phyloP scores from a whole-genome alignment of 2,888 invertebrate species.

The Lycaena phlaeas region DNA sequence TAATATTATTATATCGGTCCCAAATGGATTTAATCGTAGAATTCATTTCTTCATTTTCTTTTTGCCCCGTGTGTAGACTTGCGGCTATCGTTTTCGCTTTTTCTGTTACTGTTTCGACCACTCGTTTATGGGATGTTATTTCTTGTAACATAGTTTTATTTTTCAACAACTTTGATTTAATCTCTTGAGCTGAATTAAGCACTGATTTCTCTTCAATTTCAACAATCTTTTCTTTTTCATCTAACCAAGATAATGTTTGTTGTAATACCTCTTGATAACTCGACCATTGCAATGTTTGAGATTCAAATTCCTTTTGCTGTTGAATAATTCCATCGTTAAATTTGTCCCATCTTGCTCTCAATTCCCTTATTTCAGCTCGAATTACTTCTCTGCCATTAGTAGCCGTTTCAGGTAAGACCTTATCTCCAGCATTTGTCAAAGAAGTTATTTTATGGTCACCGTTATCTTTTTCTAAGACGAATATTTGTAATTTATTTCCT shows the following conservation, averaged over 20 bases:
- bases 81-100: slow-evolving; percentile 84
- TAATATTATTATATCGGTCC: slow-evolving; percentile 81
- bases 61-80: slow-evolving; percentile 68
- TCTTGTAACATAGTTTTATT: slow-evolving; percentile 92
- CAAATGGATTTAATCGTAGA: slow-evolving; percentile 81
- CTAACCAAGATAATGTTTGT: slow-evolving; percentile 89
- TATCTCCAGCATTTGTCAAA: slow-evolving; percentile 85
- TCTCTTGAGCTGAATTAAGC: slow-evolving; percentile 87
- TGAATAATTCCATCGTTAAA: slow-evolving; percentile 87
- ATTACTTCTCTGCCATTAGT: slow-evolving; percentile 92
- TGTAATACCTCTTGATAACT: slow-evolving; percentile 89
- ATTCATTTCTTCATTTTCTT: slow-evolving; percentile 76
- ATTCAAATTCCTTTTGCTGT: slow-evolving; percentile 88
- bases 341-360: slow-evolving; percentile 91
- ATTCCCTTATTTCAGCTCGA: slow-evolving; percentile 84
- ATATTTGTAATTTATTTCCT: slow-evolving; percentile 78
- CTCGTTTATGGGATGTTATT: slow-evolving; percentile 89
- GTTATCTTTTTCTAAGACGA: slow-evolving; percentile 86
- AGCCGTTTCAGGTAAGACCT: slow-evolving; percentile 93
- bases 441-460: slow-evolving; percentile 85
- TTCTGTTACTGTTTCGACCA: slow-evolving; percentile 91
- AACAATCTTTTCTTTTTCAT: slow-evolving; percentile 85
- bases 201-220: slow-evolving; percentile 79
- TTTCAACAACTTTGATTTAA: slow-evolving; percentile 86
- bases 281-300: slow-evolving; percentile 86